Conservation (phyloP, 2,113 vertebrate species). For the Leucopternis melanops region DNA sequence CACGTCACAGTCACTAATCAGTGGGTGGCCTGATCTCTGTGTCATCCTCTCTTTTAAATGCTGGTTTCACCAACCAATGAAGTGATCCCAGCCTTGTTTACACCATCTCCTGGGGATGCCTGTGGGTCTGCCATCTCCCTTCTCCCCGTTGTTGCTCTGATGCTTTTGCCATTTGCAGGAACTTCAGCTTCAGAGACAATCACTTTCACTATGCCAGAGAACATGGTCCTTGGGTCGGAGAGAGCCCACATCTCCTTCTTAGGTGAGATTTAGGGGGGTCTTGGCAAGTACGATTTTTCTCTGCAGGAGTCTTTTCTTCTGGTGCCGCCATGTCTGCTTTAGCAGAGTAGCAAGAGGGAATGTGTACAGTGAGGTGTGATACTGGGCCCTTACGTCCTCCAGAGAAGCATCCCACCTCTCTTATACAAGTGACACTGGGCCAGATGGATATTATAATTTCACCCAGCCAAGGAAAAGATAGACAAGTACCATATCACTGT, state of each 20-base stretch:
- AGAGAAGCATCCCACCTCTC: background rate
- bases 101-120: background rate
- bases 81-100: background rate
- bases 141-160: background rate
- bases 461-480: background rate
- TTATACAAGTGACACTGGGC: background rate
- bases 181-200: constrained; percentile 41
- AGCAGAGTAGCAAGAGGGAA: background rate
- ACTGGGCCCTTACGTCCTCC: background rate
- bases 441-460: background rate
- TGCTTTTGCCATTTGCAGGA: constrained; percentile 19
- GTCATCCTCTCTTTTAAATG: background rate
- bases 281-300: background rate
- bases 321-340: background rate
- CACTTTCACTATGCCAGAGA: constrained; percentile 65
- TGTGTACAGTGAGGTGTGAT: background rate
- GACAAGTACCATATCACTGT: background rate
- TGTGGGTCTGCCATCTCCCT: background rate
- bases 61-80: background rate
- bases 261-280: constrained; percentile 51
- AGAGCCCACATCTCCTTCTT: constrained; percentile 74
- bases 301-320: background rate
- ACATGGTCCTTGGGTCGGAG: constrained; percentile 72
- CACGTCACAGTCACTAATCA: background rate
- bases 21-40: background rate